Conservation (phyloP, 2,888 invertebrate genomes). For the Drosophila silvestris region DNA sequence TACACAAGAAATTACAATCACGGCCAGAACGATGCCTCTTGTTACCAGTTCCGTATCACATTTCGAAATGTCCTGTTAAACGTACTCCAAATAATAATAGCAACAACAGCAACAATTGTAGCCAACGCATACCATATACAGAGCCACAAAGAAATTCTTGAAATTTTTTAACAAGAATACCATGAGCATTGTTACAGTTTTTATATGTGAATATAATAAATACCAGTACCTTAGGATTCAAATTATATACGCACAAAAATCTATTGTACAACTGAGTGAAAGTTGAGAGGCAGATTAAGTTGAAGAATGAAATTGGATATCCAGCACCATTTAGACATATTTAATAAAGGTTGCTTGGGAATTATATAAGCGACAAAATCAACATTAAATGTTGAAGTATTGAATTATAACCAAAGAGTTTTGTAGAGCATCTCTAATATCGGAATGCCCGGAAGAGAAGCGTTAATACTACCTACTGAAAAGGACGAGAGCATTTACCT, state of each 20-base stretch:
- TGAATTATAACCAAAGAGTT: slow-evolving; percentile 30
- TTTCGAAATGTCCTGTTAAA: slow-evolving; percentile 23
- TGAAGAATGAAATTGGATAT: slow-evolving; percentile 27
- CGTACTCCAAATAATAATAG: slow-evolving; percentile 38
- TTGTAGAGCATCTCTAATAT: slow-evolving; percentile 25
- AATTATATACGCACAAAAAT: slow-evolving; percentile 72
- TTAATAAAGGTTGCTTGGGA: slow-evolving; percentile 35
- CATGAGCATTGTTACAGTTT: slow-evolving; percentile 72
- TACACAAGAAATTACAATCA: neutral
- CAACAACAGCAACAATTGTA: slow-evolving; percentile 53
- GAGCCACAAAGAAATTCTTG: slow-evolving; percentile 50
- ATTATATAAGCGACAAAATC: slow-evolving; percentile 11
- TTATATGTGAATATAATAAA: slow-evolving; percentile 54
- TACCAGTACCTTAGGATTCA: slow-evolving; percentile 64
- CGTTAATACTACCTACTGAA: slow-evolving; percentile 23
- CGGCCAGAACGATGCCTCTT: neutral
- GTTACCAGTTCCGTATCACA: slow-evolving; percentile 5
- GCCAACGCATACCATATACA: slow-evolving; percentile 55
- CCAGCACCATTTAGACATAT: slow-evolving; percentile 35
- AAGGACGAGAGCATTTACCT: slow-evolving; percentile 38
- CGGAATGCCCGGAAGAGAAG: slow-evolving; percentile 22
- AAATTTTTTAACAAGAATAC: slow-evolving; percentile 57
- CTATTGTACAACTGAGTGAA: slow-evolving; percentile 53
- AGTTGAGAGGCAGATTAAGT: slow-evolving; percentile 24
- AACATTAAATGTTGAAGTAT: slow-evolving; percentile 54